Conservation (phyloP, 2,888 invertebrate species). For the Nasonovia ribisnigri region DNA sequence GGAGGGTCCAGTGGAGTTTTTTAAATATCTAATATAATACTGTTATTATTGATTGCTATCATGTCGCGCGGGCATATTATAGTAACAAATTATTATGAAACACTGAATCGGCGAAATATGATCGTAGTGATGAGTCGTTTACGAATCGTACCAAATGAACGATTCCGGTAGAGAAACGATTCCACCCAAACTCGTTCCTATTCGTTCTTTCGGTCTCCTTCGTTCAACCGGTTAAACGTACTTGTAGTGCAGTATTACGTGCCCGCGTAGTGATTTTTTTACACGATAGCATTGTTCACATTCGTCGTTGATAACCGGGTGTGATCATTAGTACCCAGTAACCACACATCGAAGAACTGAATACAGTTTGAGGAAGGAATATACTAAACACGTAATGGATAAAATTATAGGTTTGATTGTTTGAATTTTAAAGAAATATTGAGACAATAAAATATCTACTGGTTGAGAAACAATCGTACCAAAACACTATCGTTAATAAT, state of each 20-base stretch:
- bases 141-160: neutral
- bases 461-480: neutral
- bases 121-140: neutral
- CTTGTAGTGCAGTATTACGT: neutral
- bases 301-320: neutral
- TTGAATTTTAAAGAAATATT: neutral
- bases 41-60: neutral
- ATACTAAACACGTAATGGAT: neutral
- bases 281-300: neutral
- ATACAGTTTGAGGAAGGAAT: neutral
- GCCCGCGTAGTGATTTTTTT: neutral
- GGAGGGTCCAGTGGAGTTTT: neutral
- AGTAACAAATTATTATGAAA: neutral
- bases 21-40: neutral
- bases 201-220: neutral
- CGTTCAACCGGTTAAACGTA: neutral
- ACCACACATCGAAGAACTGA: neutral
- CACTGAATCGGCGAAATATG: neutral
- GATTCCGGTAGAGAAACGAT: neutral
- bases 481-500: neutral
- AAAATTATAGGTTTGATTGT: neutral
- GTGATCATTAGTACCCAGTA: neutral
- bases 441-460: neutral
- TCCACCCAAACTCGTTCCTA: neutral
- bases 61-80: neutral